A percentile compares a stretch with the other conserved stretches of the same genome.
Evolutionary conservation across 2,888 invertebrate species (phyloP).

Genomic region (Camptogramma bilineatum): DNA sequence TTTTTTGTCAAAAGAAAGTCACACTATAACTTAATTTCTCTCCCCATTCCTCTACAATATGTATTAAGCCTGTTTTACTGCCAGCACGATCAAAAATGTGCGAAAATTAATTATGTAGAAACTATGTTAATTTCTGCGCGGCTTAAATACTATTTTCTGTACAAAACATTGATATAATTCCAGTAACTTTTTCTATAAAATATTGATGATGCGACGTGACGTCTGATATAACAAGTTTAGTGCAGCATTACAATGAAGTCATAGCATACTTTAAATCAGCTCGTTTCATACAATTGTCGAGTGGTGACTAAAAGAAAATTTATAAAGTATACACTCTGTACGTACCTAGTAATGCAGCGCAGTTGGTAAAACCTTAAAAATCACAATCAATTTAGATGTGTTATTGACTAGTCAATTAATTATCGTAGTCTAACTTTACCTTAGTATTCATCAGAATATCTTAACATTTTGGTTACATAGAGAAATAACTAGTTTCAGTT

Average conservation of each 20-base stretch:
- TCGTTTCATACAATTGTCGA: neutral
- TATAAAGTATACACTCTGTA: too few relatives aligned
- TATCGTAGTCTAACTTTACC: too few relatives aligned
- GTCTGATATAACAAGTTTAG: conserved; percentile 13
- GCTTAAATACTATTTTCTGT: neutral
- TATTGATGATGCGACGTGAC: conserved; percentile 12
- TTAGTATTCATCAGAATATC: too few relatives aligned
- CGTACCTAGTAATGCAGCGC: too few relatives aligned
- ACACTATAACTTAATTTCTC: neutral
- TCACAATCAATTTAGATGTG: too few relatives aligned
- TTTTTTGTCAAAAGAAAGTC: too few relatives aligned
- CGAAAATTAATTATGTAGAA: neutral
- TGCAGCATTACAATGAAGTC: conserved; percentile 18
- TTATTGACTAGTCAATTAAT: too few relatives aligned
- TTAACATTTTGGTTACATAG: too few relatives aligned
- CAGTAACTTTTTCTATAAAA: conserved; percentile 11
- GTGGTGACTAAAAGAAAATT: too few relatives aligned
- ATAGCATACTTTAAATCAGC: conserved; percentile 12
- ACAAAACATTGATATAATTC: conserved; percentile 4
- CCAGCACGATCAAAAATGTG: neutral
- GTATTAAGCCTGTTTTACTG: neutral
- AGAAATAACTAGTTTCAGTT: too few relatives aligned
- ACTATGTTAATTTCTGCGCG: neutral
- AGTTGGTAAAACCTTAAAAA: too few relatives aligned
- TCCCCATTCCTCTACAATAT: neutral